Evolutionary conservation across 2,797 vertebrate species (phyloP).

Genomic region (Liasis olivaceus): DNA sequence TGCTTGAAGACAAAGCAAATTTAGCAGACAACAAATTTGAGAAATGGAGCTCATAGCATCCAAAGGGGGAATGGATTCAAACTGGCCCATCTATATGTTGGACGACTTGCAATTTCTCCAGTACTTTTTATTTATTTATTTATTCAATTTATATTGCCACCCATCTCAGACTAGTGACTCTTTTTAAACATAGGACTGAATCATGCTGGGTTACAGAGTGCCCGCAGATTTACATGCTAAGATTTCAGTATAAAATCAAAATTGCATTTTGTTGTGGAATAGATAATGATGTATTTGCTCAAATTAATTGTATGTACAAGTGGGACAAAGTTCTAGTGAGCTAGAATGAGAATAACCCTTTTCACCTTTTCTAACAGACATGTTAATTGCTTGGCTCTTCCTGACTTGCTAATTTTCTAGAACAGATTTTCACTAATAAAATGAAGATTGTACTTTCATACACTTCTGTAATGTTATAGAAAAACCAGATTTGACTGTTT

Average conservation of each 20-base stretch:
- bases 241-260: conserved; percentile 13
- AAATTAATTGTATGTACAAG: conserved; percentile 55
- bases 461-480: background rate
- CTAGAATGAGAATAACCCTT: conserved; percentile 37
- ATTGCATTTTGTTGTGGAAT: conserved; percentile 5
- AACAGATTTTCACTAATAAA: conserved; percentile 53
- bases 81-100: too few species aligned
- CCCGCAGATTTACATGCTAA: too few species aligned
- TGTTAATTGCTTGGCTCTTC: conserved; percentile 61
- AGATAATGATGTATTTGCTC: background rate
- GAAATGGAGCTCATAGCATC: too few species aligned
- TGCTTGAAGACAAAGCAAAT: too few species aligned
- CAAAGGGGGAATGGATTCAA: too few species aligned
- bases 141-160: too few species aligned
- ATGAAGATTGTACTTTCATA: conserved; percentile 34
- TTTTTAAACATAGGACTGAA: too few species aligned
- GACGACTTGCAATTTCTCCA: too few species aligned
- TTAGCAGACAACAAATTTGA: too few species aligned
- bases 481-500: background rate
- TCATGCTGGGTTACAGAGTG: too few species aligned
- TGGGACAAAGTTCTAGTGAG: conserved; percentile 4
- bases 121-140: too few species aligned
- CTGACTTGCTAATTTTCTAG: conserved; percentile 56
- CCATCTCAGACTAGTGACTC: too few species aligned
- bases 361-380: conserved; percentile 39